phyloP scores from a whole-genome alignment of 2,113 vertebrate genomes.

The Melanerpes aurifrons region DNA sequence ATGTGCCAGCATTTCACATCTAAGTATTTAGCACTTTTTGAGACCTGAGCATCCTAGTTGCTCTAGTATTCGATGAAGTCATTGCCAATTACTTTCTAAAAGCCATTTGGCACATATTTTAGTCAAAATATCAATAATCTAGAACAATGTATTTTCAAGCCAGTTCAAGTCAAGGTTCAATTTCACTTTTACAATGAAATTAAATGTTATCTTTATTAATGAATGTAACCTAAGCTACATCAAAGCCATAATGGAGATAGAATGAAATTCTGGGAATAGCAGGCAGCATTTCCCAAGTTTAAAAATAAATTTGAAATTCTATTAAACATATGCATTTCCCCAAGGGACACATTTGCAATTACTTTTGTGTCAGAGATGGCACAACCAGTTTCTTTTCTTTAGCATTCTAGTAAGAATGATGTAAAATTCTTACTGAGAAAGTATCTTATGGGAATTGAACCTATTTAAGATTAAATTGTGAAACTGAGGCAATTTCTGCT shows the following conservation, averaged over 20 bases:
- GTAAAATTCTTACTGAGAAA: background rate
- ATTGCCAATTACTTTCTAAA: constrained; percentile 25
- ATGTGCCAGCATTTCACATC: background rate
- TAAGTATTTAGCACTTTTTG: background rate
- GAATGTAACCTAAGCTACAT: constrained; percentile 18
- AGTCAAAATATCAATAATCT: constrained; percentile 43
- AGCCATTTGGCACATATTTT: constrained; percentile 42
- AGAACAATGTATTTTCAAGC: constrained; percentile 11
- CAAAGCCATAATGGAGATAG: constrained; percentile 16
- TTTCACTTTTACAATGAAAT: constrained; percentile 48
- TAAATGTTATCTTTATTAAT: constrained; percentile 52
- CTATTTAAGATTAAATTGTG: background rate
- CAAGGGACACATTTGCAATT: background rate
- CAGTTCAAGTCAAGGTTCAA: constrained; percentile 27
- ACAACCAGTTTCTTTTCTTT: background rate
- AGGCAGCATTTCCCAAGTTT: constrained; percentile 34
- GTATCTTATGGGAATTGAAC: background rate
- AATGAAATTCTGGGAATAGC: constrained; percentile 58
- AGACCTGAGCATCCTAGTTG: background rate
- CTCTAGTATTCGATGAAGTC: background rate
- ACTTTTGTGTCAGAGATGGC: background rate
- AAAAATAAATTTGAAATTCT: constrained; percentile 56
- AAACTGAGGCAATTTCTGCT: background rate
- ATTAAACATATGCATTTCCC: constrained; percentile 1
- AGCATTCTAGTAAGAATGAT: background rate